Evolutionary conservation across 1,140 invertebrate genomes (phyloP), one percentile per base, ranked within the genome.

Genomic region (Aphaenogaster floridana): DNA sequence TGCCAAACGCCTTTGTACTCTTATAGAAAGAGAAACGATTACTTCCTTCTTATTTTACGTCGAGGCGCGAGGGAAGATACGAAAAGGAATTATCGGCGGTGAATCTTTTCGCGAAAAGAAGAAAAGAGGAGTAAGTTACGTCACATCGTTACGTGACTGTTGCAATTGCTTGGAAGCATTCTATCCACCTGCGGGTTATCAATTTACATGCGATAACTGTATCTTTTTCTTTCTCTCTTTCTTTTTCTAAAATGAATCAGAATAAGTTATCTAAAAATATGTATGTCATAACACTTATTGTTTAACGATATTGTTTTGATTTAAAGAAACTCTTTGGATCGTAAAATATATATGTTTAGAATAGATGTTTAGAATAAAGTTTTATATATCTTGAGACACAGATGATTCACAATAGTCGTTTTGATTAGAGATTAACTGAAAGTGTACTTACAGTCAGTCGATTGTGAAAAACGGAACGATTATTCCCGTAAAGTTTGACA

Each of bases 41-140:
- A 74, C 34, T 84, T 72, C 28, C 52, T 72, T 74, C 45, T 84
- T 83, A 83, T 74, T 84, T 83, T 57, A 74, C 68, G 69, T 84
- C 28, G 15, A 59, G 68, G 36, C 45, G 59, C 28, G 34, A 48
- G 39, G 3, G 28, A 74, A 48, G 80, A 36, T 71, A 81, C 39
- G 36, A 71, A 61, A 83, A 76, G 68, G n/a, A 84, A 72, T 63
- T 84, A 84, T 84, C 80, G 69, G 45, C 42, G 68, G 42, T 39
- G 28, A 61, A 83, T 83, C 80, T 74, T 83, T 48, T 74, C 39
- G 28, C 21, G 11, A 83, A 50, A 50, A 74, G 15, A 13, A 48
- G 13, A 54, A 39, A 28, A 57, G 28, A 74, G 11, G 3, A 74
- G 9, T 36, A 17, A 48, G 68, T 83, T 83, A 74, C 42, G 6